phyloP scores from a whole-genome alignment of 1,140 invertebrate genomes.

The Diachasmimorpha longicaudata region DNA sequence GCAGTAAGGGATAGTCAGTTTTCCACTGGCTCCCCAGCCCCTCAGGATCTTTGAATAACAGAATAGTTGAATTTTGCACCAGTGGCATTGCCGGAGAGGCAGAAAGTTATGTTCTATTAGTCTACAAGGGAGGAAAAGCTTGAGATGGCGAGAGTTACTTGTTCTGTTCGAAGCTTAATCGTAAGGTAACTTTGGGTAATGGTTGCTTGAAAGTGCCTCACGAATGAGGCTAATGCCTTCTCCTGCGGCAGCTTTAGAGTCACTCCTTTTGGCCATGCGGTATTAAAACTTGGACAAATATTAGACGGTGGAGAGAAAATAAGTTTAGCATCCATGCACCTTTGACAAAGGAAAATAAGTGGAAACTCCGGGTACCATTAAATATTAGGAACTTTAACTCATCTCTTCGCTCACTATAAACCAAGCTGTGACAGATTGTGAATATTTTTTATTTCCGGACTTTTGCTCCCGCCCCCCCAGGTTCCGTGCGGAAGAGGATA shows the following conservation, averaged over 20 bases:
- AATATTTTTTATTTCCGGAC: conserved; percentile 5
- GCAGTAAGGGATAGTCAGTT: neutral
- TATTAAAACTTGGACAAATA: conserved; percentile 46
- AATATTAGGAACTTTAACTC: conserved; percentile 20
- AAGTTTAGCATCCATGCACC: neutral
- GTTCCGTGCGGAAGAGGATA: neutral
- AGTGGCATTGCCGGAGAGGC: conserved; percentile 2
- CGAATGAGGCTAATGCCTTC: conserved; percentile 47
- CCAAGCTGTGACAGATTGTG: neutral
- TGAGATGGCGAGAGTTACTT: conserved; percentile 38
- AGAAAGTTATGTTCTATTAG: conserved; percentile 11
- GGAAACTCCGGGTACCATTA: neutral
- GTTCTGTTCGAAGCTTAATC: conserved; percentile 46
- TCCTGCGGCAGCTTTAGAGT: conserved; percentile 19
- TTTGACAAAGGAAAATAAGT: neutral
- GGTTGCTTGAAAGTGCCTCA: conserved; percentile 47
- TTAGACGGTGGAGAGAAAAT: conserved; percentile 8
- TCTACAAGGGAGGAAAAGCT: neutral
- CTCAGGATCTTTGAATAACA: conserved; percentile 22
- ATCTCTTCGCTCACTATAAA: neutral
- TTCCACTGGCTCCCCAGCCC: neutral
- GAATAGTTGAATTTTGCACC: neutral
- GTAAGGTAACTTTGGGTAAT: conserved; percentile 47
- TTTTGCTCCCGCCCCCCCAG: neutral
- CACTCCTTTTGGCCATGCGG: conserved; percentile 34